Base-by-base conservation (phyloP, 2,888 invertebrate genomes). In the Hylaea fasciaria region DNA sequence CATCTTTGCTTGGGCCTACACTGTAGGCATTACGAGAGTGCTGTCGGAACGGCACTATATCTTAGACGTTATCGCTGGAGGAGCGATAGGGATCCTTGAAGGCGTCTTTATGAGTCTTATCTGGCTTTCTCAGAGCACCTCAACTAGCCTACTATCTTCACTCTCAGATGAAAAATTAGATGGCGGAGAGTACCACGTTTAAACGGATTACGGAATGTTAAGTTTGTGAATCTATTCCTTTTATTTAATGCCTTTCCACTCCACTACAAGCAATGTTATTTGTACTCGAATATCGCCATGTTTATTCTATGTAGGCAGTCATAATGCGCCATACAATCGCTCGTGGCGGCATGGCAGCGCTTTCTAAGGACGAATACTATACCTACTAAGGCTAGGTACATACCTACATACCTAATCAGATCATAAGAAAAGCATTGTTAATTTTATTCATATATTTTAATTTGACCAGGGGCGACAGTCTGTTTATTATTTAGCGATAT, bases 21-120 rank as follows among this genome's bases (percentile, higher is more conserved):
- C 95, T 11, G 95, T 98, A 2, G 94, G 95, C 51, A 59, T 96
- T 0, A 98, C 98, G 2, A 93, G 99, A 69, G 90, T 99, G 8
- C 84, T 98, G 16, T 91, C 97, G 69, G 95, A 96, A 69, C 94
- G 98, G 58, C 99, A 99, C 87, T 96, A 97, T 80, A 86, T 98
- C 41, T 86, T 97, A 37, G 99, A 99, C 88, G 95, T 98, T 0
- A 44, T 95, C 3, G 95, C 93, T 52, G 99, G 99, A 12, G 83
- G 94, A 13, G 58, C 94, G 5, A 81, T 98, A 44, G 98, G 98
- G 0, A 74, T 96, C 22, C 52, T 95, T 0, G 95, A 96, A 84
- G 95, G 95, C n/a, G 68, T 94, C 0, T 64, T 96, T 0, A 82
- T 96, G 66, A 87, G 91, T 43, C 58, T 95, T 0, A 74, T 97